A percentile compares a stretch with the other conserved stretches of the same genome.
phyloP scores from a whole-genome alignment of 2,888 invertebrate species.

The Lingula anatina region DNA sequence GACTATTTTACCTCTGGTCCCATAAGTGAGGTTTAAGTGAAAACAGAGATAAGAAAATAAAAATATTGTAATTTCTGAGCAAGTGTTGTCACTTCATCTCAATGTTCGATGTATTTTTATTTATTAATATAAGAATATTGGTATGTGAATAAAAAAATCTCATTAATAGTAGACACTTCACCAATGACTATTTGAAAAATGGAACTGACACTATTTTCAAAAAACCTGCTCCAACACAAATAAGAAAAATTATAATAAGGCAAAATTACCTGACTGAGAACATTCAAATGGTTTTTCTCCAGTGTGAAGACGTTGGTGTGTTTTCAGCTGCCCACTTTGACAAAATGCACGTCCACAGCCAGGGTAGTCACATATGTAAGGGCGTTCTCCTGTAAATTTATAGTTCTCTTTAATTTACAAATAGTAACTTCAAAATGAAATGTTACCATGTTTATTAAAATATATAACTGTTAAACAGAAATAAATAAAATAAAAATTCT shows the following conservation, averaged over 20 bases:
- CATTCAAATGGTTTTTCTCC: constrained; percentile 73
- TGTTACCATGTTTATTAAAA: too few relatives aligned
- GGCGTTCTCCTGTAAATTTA: constrained; percentile 62
- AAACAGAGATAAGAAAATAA: too few relatives aligned
- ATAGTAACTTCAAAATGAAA: not conserved
- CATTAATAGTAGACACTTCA: too few relatives aligned
- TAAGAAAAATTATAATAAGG: constrained; percentile 14
- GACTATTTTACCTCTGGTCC: too few relatives aligned
- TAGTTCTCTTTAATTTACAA: not conserved
- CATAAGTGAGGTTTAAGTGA: too few relatives aligned
- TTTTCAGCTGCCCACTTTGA: constrained; percentile 72
- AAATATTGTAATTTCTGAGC: too few relatives aligned
- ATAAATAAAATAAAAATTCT: constrained; percentile 2
- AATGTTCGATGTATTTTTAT: too few relatives aligned
- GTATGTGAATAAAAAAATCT: too few relatives aligned
- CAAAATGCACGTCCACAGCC: constrained; percentile 68
- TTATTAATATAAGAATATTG: too few relatives aligned
- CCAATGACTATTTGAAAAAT: too few relatives aligned
- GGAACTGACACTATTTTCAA: too few relatives aligned
- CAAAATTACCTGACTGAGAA: constrained; percentile 32
- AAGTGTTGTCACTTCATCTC: not conserved
- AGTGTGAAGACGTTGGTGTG: constrained; percentile 71
- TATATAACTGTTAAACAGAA: constrained; percentile 1
- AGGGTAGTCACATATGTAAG: constrained; percentile 70
- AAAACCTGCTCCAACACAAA: not conserved